These are phyloP conservation scores for Zenarchopterus dispar DNA, from an alignment of 2,797 vertebrate genomes.

Conservation along the genomic window DNA sequence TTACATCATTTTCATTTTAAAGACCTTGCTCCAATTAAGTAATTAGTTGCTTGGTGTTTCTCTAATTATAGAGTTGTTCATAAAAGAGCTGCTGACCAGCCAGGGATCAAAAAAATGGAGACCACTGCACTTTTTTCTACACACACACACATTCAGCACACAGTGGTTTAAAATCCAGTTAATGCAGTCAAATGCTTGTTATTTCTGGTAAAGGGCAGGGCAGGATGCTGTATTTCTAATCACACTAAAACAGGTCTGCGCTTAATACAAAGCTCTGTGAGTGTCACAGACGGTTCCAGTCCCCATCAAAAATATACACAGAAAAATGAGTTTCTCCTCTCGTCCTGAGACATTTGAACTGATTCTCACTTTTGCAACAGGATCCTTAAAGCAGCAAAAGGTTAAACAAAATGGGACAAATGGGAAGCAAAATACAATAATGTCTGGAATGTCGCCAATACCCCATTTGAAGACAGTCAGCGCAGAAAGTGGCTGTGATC, in stretches of 20 bases:
- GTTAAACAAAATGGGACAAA: slow-evolving; percentile 6
- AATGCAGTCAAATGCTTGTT: slow-evolving; percentile 73
- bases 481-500: slow-evolving; percentile 66
- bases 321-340: slow-evolving; percentile 14
- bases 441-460: slow-evolving; percentile 30
- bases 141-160: slow-evolving; percentile 6
- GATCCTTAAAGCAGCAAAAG: neutral
- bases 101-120: slow-evolving; percentile 63
- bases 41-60: slow-evolving; percentile 83
- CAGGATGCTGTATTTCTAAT: slow-evolving; percentile 64
- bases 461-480: slow-evolving; percentile 25
- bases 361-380: neutral
- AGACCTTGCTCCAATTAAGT: slow-evolving; percentile 84
- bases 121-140: slow-evolving; percentile 67
- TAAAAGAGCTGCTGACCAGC: slow-evolving; percentile 81
- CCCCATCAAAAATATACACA: slow-evolving; percentile 6
- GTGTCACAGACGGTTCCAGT: slow-evolving; percentile 22
- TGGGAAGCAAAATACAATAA: slow-evolving; percentile 26
- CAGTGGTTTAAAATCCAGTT: slow-evolving; percentile 60
- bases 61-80: slow-evolving; percentile 82
- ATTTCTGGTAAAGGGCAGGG: slow-evolving; percentile 76
- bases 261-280: slow-evolving; percentile 58
- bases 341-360: slow-evolving; percentile 2
- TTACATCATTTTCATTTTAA: slow-evolving; percentile 85
- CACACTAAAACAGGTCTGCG: slow-evolving; percentile 66